Evolutionary conservation across 2,888 invertebrate genomes (phyloP), one percentile per base, ranked within the genome.

Genomic region (Drosophila pseudotalamancana): DNA sequence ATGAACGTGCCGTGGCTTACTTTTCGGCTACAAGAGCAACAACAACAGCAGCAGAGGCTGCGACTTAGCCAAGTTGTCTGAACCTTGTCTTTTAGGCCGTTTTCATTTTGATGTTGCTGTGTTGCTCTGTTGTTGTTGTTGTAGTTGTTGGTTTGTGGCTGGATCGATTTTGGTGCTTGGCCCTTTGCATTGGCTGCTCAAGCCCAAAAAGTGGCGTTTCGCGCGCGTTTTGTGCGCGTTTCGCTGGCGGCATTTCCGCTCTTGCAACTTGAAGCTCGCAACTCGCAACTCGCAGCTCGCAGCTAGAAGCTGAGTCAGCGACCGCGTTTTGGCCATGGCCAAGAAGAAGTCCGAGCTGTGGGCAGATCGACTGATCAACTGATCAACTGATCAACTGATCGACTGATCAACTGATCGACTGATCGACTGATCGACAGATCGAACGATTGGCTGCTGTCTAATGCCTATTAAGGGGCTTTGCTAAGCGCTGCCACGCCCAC

Each of bases 1-100:
- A 55, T 71, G 71, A 74, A 70, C 70, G 73, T 73, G 73, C 55
- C 51, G 74, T 63, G 71, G 59, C 59, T 73, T 67, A 73, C 62
- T 71, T 73, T 73, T 67, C 59, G 59, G 59, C 73, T 53, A 65
- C 69, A 72, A 49, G 53, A 54, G 42, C 48, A 46, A 12, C 53
- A 32, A 9, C 45, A 39, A 16, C 14, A 32, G 12, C 31, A 39
- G 19, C 48, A 21, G 12, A 31, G 31, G 6, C 29, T 11, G 6
- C 39, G 34, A 25, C 29, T 39, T 61, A 31, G 48, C 21, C 55
- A 46, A 32, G 43, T 35, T 32, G 46, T 39, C 45, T 62, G 35
- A 68, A 68, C 59, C 64, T 59, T 69, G 70, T 60, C 68, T 18
- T 39, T 68, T n/a, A 48, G 68, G 68, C 54, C 64, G 34, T 18